Base-by-base conservation (phyloP, 2,888 invertebrate species). In the Rhorus exstirpatorius region DNA sequence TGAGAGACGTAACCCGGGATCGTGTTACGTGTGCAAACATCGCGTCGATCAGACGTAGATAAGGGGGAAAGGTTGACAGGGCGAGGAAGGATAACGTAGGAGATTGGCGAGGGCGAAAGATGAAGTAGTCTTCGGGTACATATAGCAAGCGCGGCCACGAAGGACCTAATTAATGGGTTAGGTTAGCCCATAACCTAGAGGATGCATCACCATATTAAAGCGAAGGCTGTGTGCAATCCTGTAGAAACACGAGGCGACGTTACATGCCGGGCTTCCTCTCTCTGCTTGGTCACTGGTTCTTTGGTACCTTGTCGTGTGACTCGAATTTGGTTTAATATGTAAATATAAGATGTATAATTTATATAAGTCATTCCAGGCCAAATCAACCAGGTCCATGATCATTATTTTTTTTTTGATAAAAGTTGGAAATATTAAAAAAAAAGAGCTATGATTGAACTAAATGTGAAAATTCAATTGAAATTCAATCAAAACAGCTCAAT, bases 101-200 rank as follows among this genome's bases (percentile, higher is more conserved):
- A 53, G 24, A 19, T 49, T 2, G 49, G 12, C 26, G 44, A 19
- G 71, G 26, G 71, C 21, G 58, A 72, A 72, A 72, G 71, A 72
- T 72, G 35, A 58, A 60, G 71, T 60, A 38, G 21, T 38, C 71
- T 72, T 60, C 21, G 31, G 26, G 71, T 35, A 26, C 44, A 41
- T n/a, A 65, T n/a, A 65, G 53, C 41, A 19, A 65, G 41, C 55
- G 26, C 55, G 65, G 53, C 74, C 41, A 55, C 53, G 53, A 26
- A 17, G 60, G 41, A 55, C 24, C 63, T 65, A 53, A 75, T 75
- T 75, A 75, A 75, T 75, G 65, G 74, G 60, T 53, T 75, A 55
- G 74, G 60, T 53, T 75, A 75, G 26, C 74, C 53, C 44, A 46
- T 60, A 49, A 35, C 71, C 46, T 44, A 55, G 38, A 65, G 53